phyloP scores from a whole-genome alignment of 2,888 invertebrate species.

The Agrotis segetum region DNA sequence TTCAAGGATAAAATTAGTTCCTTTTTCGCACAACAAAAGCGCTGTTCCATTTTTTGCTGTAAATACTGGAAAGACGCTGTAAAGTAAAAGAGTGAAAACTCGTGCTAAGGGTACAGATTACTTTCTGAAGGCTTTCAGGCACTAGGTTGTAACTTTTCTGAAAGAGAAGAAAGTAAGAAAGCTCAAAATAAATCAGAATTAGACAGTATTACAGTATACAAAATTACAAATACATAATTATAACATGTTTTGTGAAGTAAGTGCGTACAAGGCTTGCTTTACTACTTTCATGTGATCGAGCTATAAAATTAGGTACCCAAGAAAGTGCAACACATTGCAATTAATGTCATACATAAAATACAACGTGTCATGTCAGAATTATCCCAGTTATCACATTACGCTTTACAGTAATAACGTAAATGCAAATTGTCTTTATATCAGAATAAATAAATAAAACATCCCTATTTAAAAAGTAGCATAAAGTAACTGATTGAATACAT shows the following conservation, averaged over 20 bases:
- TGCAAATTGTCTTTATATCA: slow-evolving; percentile 39
- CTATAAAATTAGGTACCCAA: slow-evolving; percentile 5
- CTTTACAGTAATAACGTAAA: slow-evolving; percentile 39
- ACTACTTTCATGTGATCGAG: slow-evolving; percentile 13
- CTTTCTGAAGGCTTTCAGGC: not conserved
- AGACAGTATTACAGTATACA: too few relatives aligned
- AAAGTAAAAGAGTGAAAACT: too few relatives aligned
- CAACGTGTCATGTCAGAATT: slow-evolving; percentile 40
- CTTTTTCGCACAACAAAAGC: too few relatives aligned
- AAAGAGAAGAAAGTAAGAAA: not conserved
- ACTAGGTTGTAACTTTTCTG: not conserved
- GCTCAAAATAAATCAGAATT: slow-evolving; percentile 2
- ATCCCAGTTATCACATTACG: slow-evolving; percentile 36
- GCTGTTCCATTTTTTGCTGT: too few relatives aligned
- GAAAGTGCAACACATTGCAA: slow-evolving; percentile 33
- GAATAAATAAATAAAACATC: slow-evolving; percentile 53
- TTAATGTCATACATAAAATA: slow-evolving; percentile 23
- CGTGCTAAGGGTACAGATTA: too few relatives aligned
- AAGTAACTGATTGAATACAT: slow-evolving; percentile 48
- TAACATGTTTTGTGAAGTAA: slow-evolving; percentile 4
- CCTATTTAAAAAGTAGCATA: slow-evolving; percentile 43
- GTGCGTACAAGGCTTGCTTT: slow-evolving; percentile 35
- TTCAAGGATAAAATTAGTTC: too few relatives aligned
- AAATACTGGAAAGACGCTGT: too few relatives aligned
- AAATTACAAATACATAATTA: not conserved